A percentile compares a stretch with the other conserved stretches of the same genome.
phyloP scores from a whole-genome alignment of 1,140 invertebrate genomes.

The Triops cancriformis region DNA sequence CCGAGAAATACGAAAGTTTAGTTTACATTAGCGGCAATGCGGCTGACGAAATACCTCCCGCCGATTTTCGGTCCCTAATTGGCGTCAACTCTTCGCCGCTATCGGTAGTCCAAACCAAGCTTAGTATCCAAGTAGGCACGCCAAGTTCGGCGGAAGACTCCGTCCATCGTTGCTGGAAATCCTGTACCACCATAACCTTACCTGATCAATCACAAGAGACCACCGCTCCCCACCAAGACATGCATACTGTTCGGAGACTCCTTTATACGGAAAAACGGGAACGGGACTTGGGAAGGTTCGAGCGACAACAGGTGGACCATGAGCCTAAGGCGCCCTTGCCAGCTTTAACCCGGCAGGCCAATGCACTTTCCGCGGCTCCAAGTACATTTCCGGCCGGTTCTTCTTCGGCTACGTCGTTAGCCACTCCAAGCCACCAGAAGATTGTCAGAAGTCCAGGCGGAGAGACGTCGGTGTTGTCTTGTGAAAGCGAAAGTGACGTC shows the following conservation, averaged over 20 bases:
- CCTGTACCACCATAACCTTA: neutral
- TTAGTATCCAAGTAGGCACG: slow-evolving; percentile 2
- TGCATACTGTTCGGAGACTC: neutral
- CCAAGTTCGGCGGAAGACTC: neutral
- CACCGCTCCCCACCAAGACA: neutral
- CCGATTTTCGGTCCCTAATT: neutral
- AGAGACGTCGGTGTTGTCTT: neutral
- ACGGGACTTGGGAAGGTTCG: neutral
- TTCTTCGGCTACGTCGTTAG: neutral
- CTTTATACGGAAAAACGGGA: neutral
- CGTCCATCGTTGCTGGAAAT: neutral
- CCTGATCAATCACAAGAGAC: neutral
- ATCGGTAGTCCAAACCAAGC: neutral
- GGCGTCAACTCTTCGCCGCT: neutral
- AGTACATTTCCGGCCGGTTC: neutral
- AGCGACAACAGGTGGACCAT: neutral
- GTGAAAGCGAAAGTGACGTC: neutral
- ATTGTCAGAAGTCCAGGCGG: neutral
- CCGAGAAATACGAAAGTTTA: neutral
- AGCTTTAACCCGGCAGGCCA: neutral
- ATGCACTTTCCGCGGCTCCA: neutral
- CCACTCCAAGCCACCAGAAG: neutral
- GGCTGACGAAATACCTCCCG: neutral
- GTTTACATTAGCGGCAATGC: neutral
- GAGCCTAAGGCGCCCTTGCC: neutral